phyloP scores from a whole-genome alignment of 2,113 vertebrate genomes.

The Pteruthius melanotis region DNA sequence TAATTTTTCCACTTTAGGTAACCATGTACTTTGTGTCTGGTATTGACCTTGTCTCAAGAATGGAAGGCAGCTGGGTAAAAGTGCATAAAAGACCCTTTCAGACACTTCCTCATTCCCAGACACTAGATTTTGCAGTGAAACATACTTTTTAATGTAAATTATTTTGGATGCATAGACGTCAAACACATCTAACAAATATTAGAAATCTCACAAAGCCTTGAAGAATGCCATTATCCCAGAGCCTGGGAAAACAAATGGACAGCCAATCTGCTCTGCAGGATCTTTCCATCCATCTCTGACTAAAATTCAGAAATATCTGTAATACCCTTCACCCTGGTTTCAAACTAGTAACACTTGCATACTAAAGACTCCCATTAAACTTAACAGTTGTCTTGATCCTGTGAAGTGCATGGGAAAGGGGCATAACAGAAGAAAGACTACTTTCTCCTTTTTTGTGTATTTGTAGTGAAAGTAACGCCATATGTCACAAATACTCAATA shows the following conservation, averaged over 20 bases:
- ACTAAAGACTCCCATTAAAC: not conserved
- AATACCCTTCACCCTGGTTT: not conserved
- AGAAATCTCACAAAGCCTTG: not conserved
- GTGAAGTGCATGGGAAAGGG: not conserved
- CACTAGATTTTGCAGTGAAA: not conserved
- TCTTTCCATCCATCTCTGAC: not conserved
- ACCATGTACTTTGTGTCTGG: accelerated
- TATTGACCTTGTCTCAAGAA: not conserved
- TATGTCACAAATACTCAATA: not conserved
- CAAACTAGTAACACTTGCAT: not conserved
- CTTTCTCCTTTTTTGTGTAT: not conserved
- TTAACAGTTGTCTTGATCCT: not conserved
- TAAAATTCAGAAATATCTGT: not conserved
- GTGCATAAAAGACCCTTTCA: not conserved
- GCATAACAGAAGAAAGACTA: not conserved
- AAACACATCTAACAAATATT: not conserved
- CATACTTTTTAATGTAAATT: not conserved
- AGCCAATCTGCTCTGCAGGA: not conserved
- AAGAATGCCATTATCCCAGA: not conserved
- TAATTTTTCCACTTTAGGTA: not conserved
- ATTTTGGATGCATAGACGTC: not conserved
- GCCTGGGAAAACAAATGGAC: not conserved
- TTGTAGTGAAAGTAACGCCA: not conserved
- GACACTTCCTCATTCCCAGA: not conserved
- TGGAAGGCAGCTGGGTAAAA: not conserved